A percentile compares a stretch with the other conserved stretches of the same genome.
Evolutionary conservation across 2,113 vertebrate genomes (phyloP).

Genomic region (Zapornia atra): DNA sequence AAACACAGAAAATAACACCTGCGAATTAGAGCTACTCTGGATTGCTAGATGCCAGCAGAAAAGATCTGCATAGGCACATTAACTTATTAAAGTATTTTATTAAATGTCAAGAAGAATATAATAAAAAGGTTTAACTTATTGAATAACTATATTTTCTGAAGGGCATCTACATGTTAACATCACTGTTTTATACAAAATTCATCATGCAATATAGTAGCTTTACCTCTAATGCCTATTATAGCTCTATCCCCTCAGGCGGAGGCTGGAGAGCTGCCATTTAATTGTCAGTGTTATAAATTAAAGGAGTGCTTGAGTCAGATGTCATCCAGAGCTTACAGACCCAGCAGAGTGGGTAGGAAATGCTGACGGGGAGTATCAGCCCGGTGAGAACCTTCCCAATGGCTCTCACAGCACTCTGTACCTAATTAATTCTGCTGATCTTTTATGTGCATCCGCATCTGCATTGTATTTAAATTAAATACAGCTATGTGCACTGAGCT

Average conservation of each 20-base stretch:
- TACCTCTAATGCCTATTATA: conserved; percentile 44
- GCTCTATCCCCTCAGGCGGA: conserved; percentile 21
- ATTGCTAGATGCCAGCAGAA: neutral
- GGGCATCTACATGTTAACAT: conserved; percentile 26
- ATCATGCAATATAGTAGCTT: conserved; percentile 33
- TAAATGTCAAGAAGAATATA: conserved; percentile 7
- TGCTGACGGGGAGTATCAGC: neutral
- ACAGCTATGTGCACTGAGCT: conserved; percentile 21
- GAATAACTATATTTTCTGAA: conserved; percentile 31
- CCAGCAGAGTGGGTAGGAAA: conserved; percentile 10
- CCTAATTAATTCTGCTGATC: conserved; percentile 59
- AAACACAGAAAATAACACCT: neutral
- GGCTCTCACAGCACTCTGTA: neutral
- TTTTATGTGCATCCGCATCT: conserved; percentile 45
- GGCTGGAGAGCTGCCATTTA: conserved; percentile 62
- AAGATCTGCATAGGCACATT: neutral
- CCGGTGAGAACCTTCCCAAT: neutral
- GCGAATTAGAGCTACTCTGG: neutral
- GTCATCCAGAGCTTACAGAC: conserved; percentile 35
- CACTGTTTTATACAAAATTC: conserved; percentile 6
- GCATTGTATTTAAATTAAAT: conserved; percentile 50
- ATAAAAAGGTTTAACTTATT: conserved; percentile 23
- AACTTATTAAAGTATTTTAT: conserved; percentile 18
- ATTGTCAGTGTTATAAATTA: conserved; percentile 64
- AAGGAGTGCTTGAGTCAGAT: conserved; percentile 51